Conservation (phyloP, 2,113 vertebrate species). For the Mustela nigripes region DNA sequence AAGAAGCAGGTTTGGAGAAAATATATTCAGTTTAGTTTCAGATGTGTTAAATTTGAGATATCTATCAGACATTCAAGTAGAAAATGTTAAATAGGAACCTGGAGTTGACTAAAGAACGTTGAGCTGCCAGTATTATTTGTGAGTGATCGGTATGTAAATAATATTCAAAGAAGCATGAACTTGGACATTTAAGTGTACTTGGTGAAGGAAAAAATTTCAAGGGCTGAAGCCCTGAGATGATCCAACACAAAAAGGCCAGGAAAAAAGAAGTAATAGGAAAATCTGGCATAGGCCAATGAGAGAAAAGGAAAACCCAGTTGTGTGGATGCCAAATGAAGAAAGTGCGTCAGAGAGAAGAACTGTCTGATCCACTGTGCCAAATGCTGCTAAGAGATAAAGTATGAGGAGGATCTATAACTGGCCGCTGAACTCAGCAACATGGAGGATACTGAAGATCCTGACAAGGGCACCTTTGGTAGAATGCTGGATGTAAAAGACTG, state of each 20-base stretch:
- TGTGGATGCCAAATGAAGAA: background rate
- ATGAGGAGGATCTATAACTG: background rate
- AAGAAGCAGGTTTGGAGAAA: background rate
- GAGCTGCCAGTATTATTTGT: background rate
- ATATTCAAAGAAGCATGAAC: background rate
- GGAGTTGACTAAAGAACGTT: background rate
- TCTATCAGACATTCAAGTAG: background rate
- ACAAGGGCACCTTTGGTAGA: background rate
- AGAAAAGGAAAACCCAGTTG: background rate
- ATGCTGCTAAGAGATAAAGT: background rate
- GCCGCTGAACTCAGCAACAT: background rate
- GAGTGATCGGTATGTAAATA: background rate
- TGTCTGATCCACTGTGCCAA: background rate
- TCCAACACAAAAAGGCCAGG: background rate
- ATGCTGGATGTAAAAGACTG: background rate
- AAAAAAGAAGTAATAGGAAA: background rate
- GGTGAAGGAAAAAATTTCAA: background rate
- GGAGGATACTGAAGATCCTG: background rate
- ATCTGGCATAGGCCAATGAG: background rate
- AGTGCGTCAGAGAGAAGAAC: background rate
- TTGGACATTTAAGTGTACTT: background rate
- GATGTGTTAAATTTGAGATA: background rate
- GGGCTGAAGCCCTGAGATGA: background rate
- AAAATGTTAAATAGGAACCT: background rate
- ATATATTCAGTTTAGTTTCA: background rate